phyloP scores from a whole-genome alignment of 1,140 invertebrate genomes.

The Penaeus indicus region DNA sequence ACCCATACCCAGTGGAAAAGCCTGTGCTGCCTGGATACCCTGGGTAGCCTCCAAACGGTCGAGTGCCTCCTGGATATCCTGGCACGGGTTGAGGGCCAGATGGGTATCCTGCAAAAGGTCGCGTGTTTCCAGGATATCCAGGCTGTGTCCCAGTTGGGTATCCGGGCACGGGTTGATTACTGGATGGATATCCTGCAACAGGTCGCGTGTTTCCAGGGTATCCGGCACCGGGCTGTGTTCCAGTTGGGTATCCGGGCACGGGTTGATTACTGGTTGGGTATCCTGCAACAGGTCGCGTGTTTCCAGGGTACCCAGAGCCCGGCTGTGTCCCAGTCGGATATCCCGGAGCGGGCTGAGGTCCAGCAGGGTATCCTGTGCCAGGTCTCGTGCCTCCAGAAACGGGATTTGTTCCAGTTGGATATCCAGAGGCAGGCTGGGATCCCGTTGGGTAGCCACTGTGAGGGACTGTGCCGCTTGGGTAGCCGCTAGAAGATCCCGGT shows the following conservation, averaged over 20 bases:
- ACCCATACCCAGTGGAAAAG: too few species aligned
- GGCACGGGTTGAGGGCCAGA: background rate
- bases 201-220: background rate
- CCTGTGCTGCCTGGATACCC: too few species aligned
- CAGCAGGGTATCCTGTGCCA: background rate
- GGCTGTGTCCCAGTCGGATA: background rate
- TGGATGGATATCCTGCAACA: background rate
- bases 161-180: background rate
- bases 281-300: background rate
- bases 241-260: slow-evolving; percentile 1
- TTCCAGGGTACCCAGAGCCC: background rate
- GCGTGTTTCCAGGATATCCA: background rate
- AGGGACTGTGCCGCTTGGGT: too few species aligned
- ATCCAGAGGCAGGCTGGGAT: too few species aligned
- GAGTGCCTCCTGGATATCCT: slow-evolving; percentile 33
- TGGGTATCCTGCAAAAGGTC: background rate
- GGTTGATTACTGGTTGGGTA: background rate
- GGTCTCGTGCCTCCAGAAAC: too few species aligned
- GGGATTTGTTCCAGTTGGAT: too few species aligned
- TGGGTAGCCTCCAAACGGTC: slow-evolving; percentile 28
- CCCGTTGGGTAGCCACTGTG: too few species aligned
- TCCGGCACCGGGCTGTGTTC: background rate
- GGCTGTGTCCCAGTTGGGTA: slow-evolving; percentile 1
- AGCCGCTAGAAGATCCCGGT: too few species aligned
- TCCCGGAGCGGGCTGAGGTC: too few species aligned